These are phyloP conservation scores for Octodon degus DNA, from an alignment of 2,113 vertebrate species.

Conservation along the genomic window DNA sequence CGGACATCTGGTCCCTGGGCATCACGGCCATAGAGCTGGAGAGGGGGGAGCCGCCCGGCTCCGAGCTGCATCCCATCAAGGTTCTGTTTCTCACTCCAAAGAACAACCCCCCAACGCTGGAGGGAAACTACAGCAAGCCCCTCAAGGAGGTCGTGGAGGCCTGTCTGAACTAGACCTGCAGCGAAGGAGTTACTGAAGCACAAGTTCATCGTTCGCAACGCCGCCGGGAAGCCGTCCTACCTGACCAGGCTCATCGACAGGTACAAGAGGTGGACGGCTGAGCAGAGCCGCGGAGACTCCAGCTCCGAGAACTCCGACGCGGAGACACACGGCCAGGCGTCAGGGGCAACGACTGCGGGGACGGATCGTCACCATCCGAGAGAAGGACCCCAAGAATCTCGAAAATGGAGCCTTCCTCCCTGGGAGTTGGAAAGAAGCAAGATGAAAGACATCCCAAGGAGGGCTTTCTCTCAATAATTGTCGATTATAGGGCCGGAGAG, in stretches of 20 bases:
- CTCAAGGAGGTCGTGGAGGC: constrained; percentile 98
- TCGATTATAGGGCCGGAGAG: too few species aligned
- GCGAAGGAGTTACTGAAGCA: constrained; percentile 98
- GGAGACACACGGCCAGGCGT: constrained; percentile 92
- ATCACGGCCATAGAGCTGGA: constrained; percentile 98
- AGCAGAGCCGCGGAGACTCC: constrained; percentile 92
- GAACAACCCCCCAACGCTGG: constrained; percentile 96
- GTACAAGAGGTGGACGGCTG: constrained; percentile 96
- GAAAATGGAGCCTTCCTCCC: constrained; percentile 90
- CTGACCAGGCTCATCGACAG: constrained; percentile 96
- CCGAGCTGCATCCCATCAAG: constrained; percentile 80
- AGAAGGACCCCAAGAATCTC: constrained; percentile 90
- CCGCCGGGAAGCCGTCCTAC: constrained; percentile 97
- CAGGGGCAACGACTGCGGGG: constrained; percentile 89
- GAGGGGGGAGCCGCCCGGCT: constrained; percentile 82
- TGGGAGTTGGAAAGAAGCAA: constrained; percentile 87
- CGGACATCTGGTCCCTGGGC: constrained; percentile 98
- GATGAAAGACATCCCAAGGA: constrained; percentile 91
- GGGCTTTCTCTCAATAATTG: constrained; percentile 88
- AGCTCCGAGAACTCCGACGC: constrained; percentile 95
- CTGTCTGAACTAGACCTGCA: constrained; percentile 96
- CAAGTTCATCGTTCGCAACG: constrained; percentile 94
- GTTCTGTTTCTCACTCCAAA: constrained; percentile 98
- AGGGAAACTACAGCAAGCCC: constrained; percentile 96
- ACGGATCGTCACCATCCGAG: constrained; percentile 95